Evolutionary conservation across 2,113 vertebrate species (phyloP), one percentile per base, ranked within the genome.

Genomic region (Nanorana parkeri): DNA sequence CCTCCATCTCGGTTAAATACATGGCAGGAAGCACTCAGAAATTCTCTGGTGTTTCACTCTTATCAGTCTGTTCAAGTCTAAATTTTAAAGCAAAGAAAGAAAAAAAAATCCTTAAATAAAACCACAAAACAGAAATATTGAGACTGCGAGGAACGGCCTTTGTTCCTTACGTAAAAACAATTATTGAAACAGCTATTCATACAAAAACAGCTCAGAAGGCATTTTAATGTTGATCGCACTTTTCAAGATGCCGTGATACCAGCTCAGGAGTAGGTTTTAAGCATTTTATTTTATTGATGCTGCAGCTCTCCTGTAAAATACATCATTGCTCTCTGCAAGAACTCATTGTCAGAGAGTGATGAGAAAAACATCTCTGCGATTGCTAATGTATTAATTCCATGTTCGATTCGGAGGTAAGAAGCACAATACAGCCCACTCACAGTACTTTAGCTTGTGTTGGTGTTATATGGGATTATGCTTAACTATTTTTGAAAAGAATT

Each of bases 141-240:
- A 61, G 29, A 23, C 56, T 26, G 29, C 21, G 19, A 20, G 21
- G 21, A 58, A 32, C 11, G 24, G 16, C 23, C 21, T 72, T 26
- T 72, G 47, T 72, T 29, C 19, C 72, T 3, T 7, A 21, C 21
- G 26, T 47, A 63, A 77, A 47, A 36, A 63, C 32, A n/a, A 77
- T 77, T 75, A 36, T 61, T 75, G 47, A 63, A 63, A 32, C 58
- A 64, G 74, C 24, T 51, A 64, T 77, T 64, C 24, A 21, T 63
- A 24, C 58, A 36, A 3, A n/a, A 24, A 24, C 10, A 36, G 6
- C 72, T 60, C 20, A 23, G 17, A 36, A 58, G 72, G 72, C 58
- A 63, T 63, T 63, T 63, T 63, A 63, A 64, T 64, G 32, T 36
- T n/a, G 21, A 61, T 17, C n/a, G 8, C 3, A 41, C 58, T 24